Percentiles rank a stretch among this genome's conserved stretches.
Conservation (phyloP, 1,140 invertebrate genomes). For the Homalodisca vitripennis region DNA sequence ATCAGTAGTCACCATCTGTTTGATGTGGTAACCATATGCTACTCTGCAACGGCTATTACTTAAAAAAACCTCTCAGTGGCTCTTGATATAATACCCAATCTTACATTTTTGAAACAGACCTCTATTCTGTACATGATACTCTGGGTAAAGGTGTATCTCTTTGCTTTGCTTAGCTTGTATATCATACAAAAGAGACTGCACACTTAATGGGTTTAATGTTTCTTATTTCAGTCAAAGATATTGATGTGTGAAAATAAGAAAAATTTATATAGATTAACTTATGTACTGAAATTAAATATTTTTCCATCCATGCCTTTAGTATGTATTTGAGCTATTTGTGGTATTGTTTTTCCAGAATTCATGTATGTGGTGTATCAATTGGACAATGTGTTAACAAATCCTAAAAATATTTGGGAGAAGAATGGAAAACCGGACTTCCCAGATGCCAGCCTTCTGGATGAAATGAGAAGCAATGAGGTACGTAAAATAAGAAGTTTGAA, state of each 20-base stretch:
- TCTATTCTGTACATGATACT: too few species aligned
- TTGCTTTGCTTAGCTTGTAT: too few species aligned
- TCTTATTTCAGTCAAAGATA: background rate
- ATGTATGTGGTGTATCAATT: constrained; percentile 27
- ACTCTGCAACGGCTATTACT: too few species aligned
- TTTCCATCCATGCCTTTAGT: background rate
- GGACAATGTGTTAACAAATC: constrained; percentile 26
- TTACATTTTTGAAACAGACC: too few species aligned
- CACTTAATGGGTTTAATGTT: background rate
- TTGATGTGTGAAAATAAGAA: background rate
- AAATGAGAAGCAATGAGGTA: constrained; percentile 28
- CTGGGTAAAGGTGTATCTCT: too few species aligned
- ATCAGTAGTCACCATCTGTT: too few species aligned
- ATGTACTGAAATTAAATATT: background rate
- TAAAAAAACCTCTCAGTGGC: too few species aligned
- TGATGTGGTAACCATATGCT: too few species aligned
- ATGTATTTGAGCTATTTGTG: background rate
- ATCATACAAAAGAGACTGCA: background rate
- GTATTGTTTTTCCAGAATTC: constrained; percentile 19
- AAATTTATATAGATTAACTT: background rate
- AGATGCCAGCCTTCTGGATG: background rate
- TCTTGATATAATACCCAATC: too few species aligned
- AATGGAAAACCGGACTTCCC: constrained; percentile 24
- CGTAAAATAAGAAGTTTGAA: background rate
- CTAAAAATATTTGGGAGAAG: constrained; percentile 26